Percentiles rank a stretch among this genome's conserved stretches.
phyloP scores from a whole-genome alignment of 2,888 invertebrate species.

The Caenorhabditis panamensis region DNA sequence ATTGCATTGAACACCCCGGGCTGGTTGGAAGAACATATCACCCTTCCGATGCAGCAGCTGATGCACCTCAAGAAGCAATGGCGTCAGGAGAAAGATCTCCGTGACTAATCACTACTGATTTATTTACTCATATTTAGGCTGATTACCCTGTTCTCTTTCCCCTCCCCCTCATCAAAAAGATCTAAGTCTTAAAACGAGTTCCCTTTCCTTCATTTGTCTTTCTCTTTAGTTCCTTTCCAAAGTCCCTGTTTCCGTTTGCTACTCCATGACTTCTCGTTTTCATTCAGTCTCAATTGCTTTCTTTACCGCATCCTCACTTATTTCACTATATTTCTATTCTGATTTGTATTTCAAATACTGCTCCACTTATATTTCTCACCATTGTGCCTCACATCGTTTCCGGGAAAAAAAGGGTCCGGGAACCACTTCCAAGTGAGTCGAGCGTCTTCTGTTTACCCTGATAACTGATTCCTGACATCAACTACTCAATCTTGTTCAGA shows the following conservation, averaged over 20 bases:
- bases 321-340: no score
- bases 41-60: not conserved
- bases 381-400: no score
- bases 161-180: not conserved
- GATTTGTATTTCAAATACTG: no score
- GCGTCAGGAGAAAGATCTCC: not conserved
- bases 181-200: not conserved
- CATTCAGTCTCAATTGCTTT: no score
- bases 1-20: not conserved
- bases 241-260: not conserved
- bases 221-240: not conserved
- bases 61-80: slow-evolving; percentile 10
- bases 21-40: slow-evolving; percentile 1
- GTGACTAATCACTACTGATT: not conserved
- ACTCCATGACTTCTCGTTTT: no score
- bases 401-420: not conserved
- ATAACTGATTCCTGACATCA: no score
- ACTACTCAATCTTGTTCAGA: slow-evolving; percentile 1
- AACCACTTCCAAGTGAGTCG: not conserved
- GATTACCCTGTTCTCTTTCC: not conserved
- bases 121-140: not conserved
- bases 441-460: no score
- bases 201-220: not conserved
- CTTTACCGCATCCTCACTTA: no score
- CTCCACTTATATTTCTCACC: no score